A percentile compares a stretch with the other conserved stretches of the same genome.
Conservation (phyloP, 1,140 invertebrate genomes). For the Pinna nobilis region DNA sequence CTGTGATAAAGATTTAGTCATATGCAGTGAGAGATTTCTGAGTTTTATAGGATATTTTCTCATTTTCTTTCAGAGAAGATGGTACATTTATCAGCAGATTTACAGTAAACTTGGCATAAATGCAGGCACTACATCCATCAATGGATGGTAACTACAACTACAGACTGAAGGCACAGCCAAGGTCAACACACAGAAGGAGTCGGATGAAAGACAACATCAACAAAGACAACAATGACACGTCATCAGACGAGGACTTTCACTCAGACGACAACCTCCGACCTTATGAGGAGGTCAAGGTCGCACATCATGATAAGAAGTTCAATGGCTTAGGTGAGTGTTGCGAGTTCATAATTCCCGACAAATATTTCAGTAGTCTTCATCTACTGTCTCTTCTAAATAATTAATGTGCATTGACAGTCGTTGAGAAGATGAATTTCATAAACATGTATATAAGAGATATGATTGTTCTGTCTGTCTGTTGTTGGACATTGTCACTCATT, state of each 20-base stretch:
- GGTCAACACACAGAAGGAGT: constrained; percentile 16
- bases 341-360: neutral
- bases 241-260: constrained; percentile 67
- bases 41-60: no score
- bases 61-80: no score
- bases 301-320: constrained; percentile 70
- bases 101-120: no score
- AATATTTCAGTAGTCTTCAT: neutral
- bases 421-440: no score
- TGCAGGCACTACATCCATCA: neutral
- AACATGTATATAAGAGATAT: no score
- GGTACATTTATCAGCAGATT: no score
- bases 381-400: neutral
- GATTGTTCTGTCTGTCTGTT: no score
- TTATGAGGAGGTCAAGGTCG: constrained; percentile 69
- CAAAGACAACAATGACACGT: constrained; percentile 64
- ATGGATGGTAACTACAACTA: constrained; percentile 18
- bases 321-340: constrained; percentile 62
- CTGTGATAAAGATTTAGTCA: no score
- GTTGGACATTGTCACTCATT: no score
- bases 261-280: constrained; percentile 70
- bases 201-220: constrained; percentile 52
- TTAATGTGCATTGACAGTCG: no score
- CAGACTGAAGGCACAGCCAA: constrained; percentile 6
- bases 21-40: no score